Evolutionary conservation across 2,888 invertebrate genomes (phyloP), one percentile per base, ranked within the genome.

Genomic region (Melangyna quadrimaculata): DNA sequence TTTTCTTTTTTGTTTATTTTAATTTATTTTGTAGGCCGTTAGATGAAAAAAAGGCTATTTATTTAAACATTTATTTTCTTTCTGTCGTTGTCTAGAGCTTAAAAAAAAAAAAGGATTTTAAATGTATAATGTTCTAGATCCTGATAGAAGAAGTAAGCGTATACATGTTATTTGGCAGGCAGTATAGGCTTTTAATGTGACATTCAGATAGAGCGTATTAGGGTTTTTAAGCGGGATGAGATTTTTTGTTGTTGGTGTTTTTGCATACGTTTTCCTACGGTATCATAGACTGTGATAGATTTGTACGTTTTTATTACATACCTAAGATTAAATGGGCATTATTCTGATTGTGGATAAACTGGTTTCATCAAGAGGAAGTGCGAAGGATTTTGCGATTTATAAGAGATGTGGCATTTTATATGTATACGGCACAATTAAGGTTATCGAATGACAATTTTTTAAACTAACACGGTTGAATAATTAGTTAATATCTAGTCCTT

Each of bases 41-140:
- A 77, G 80, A 75, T 69, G 75, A 55, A 75, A 72, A 75, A 75
- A 72, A 57, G 77, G 69, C 67, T 80, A 86, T 86, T 86, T 77
- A 77, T 86, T 84, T 84, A 70, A 70, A 79, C 48, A 40, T 75
- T 67, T 65, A 74, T 71, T 77, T 32, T 61, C 40, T 27, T 51
- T 59, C 32, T 65, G 45, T 55, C 55, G 40, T 72, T 82, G 63
- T 65, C 27, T 71, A 40, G 22, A 51, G 29, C 27, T 57, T 0
- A n/a, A 40, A 12, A 69, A 10, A 71, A 63, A 61, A 69, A 75
- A 83, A 83, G 74, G 70, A 71, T 71, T 79, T 84, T 43, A 71
- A 53, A 74, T 24, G 24, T 61, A 24, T 45, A 7, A 43, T 59
- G 48, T 74, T 71, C 14, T 53, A 72, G 65, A 84, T 75, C 40